phyloP scores from a whole-genome alignment of 2,113 vertebrate genomes.

The Toxostoma redivivum region DNA sequence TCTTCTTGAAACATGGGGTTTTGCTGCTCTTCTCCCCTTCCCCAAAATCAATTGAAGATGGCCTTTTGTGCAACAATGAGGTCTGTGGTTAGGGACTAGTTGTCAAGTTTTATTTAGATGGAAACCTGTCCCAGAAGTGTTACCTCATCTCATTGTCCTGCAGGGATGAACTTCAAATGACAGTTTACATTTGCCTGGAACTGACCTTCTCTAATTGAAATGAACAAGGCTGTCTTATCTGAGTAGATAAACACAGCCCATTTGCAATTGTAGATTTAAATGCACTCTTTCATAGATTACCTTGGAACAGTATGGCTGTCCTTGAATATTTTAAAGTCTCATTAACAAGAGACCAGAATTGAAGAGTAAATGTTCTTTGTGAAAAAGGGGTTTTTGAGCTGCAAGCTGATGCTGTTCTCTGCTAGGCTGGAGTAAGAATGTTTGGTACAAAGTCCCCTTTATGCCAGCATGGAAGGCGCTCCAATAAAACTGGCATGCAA shows the following conservation, averaged over 20 bases:
- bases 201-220: conserved; percentile 38
- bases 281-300: background rate
- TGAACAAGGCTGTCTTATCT: conserved; percentile 31
- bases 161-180: conserved; percentile 47
- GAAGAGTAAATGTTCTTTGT: background rate
- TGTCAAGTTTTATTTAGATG: conserved; percentile 44
- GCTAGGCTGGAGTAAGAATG: background rate
- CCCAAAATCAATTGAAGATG: conserved; percentile 11
- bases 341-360: background rate
- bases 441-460: background rate
- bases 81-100: conserved; percentile 13
- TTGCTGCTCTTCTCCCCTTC: background rate
- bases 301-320: background rate
- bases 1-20: background rate
- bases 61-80: background rate
- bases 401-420: background rate
- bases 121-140: conserved; percentile 40
- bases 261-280: conserved; percentile 38
- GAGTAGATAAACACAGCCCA: conserved; percentile 19
- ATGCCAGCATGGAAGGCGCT: background rate
- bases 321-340: conserved; percentile 11
- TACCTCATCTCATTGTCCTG: conserved; percentile 30
- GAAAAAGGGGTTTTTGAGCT: background rate
- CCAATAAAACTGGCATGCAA: background rate
- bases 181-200: conserved; percentile 30